phyloP scores from a whole-genome alignment of 2,797 vertebrate species.

The Esox masquinongy region DNA sequence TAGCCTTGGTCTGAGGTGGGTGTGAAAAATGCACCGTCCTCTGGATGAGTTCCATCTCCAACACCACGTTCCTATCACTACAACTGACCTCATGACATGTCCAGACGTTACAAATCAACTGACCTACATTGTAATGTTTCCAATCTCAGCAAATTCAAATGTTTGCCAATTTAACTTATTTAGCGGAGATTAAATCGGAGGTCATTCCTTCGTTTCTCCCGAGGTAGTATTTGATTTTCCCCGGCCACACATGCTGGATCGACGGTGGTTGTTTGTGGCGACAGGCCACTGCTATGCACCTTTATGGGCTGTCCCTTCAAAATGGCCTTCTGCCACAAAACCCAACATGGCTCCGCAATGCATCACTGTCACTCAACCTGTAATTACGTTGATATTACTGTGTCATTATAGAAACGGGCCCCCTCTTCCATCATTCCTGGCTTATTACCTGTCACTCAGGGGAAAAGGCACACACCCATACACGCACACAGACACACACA shows the following conservation, averaged over 20 bases:
- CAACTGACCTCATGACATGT: not conserved
- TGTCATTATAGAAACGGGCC: constrained; percentile 5
- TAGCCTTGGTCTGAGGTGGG: not conserved
- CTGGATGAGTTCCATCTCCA: not conserved
- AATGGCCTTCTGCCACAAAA: not conserved
- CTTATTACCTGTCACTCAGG: constrained; percentile 1
- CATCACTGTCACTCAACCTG: constrained; percentile 7
- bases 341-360: not conserved
- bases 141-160: not conserved
- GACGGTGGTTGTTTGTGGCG: not conserved
- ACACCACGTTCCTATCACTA: not conserved
- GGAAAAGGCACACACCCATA: not conserved
- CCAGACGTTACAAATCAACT: not conserved
- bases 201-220: not conserved
- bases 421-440: constrained; percentile 9
- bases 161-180: not conserved
- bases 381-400: constrained; percentile 16
- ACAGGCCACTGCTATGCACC: not conserved
- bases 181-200: not conserved
- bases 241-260: not conserved
- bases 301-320: not conserved
- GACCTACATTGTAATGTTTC: not conserved
- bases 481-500: not conserved
- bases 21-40: not conserved
- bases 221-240: not conserved